Evolutionary conservation across 1,140 invertebrate species (phyloP).

Genomic region (Atopsyche davidsoni): DNA sequence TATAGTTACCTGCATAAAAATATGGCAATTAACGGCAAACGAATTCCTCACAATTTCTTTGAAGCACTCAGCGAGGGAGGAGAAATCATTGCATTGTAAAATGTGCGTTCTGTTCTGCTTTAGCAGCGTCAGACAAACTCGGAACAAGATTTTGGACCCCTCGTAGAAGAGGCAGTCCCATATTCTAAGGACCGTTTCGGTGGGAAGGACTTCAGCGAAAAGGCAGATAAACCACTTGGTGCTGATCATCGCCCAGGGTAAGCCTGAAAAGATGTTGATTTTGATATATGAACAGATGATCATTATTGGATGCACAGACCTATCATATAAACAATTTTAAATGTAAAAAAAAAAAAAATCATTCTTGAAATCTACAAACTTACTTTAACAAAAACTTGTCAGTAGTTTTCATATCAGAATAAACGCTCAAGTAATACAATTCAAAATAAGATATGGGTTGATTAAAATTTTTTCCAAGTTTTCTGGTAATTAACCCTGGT

Average conservation of each 20-base stretch:
- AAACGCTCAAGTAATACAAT: too few relatives aligned
- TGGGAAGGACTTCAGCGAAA: slow-evolving; percentile 84
- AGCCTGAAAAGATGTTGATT: slow-evolving; percentile 40
- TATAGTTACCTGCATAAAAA: slow-evolving; percentile 71
- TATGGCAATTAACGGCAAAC: slow-evolving; percentile 70
- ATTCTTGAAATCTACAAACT: too few relatives aligned
- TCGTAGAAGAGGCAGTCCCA: slow-evolving; percentile 96
- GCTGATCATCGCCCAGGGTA: slow-evolving; percentile 81
- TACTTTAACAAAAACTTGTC: too few relatives aligned
- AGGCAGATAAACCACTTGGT: slow-evolving; percentile 95
- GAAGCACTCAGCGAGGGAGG: slow-evolving; percentile 67
- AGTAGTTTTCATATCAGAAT: too few relatives aligned
- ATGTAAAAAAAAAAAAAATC: background rate
- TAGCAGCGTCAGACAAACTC: slow-evolving; percentile 80
- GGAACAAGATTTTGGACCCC: slow-evolving; percentile 78
- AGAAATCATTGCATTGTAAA: slow-evolving; percentile 68
- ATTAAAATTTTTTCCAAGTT: too few relatives aligned
- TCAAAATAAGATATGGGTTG: too few relatives aligned
- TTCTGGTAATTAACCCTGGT: too few relatives aligned
- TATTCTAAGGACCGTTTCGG: slow-evolving; percentile 84
- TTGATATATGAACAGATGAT: too few relatives aligned
- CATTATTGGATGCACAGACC: too few relatives aligned
- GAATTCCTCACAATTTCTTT: slow-evolving; percentile 68
- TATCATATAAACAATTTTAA: background rate
- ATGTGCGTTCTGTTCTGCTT: slow-evolving; percentile 64